phyloP scores from a whole-genome alignment of 1,140 invertebrate species.

The Matsumurasca onukii region DNA sequence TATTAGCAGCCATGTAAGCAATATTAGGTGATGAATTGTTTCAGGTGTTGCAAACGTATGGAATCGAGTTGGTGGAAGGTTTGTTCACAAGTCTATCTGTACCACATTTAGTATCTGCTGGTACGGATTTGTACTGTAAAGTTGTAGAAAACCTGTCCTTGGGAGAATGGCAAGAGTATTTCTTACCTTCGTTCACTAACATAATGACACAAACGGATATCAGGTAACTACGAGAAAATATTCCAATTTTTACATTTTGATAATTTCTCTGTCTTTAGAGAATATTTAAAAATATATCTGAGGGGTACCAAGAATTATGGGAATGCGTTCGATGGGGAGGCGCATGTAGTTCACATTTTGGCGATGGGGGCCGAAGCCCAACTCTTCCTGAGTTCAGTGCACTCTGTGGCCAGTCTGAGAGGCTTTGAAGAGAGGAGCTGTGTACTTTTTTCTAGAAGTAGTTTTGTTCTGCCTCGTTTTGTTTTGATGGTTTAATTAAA shows the following conservation, averaged over 20 bases:
- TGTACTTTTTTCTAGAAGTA: too few species aligned
- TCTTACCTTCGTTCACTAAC: slow-evolving; percentile 35
- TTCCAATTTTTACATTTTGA: neutral
- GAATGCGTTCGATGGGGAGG: neutral
- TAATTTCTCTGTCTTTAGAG: too few species aligned
- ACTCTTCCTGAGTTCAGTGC: neutral
- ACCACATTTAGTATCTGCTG: slow-evolving; percentile 38
- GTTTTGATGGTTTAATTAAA: too few species aligned
- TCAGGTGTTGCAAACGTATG: slow-evolving; percentile 14
- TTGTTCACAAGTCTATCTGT: slow-evolving; percentile 35
- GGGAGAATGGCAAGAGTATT: slow-evolving; percentile 36
- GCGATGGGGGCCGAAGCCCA: neutral
- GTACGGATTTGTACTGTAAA: slow-evolving; percentile 36
- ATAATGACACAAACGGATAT: neutral
- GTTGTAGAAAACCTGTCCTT: slow-evolving; percentile 33
- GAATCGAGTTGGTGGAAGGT: slow-evolving; percentile 32
- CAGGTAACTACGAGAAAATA: slow-evolving; percentile 4
- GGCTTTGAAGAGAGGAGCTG: too few species aligned
- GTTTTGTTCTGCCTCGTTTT: too few species aligned
- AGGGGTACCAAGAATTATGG: neutral
- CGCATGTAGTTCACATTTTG: neutral
- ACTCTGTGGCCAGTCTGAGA: too few species aligned
- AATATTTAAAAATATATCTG: too few species aligned
- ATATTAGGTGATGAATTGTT: too few species aligned
- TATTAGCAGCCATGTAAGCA: too few species aligned